Evolutionary conservation across 1,140 invertebrate species (phyloP).

Genomic region (Microplitis demolitor): DNA sequence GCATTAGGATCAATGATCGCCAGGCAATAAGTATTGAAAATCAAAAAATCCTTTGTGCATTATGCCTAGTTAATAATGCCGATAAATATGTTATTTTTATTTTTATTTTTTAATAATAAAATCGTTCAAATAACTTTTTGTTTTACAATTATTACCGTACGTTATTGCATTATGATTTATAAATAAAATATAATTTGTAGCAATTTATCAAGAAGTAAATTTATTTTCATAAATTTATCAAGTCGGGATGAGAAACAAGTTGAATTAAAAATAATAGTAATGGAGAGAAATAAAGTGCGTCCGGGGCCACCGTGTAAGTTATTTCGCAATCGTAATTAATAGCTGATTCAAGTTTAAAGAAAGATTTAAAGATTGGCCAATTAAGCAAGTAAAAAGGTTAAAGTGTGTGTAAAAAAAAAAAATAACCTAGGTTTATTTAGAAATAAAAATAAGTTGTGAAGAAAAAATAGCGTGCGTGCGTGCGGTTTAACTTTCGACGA

Average conservation of each 20-base stretch:
- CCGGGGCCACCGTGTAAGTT: not conserved
- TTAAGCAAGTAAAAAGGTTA: not conserved
- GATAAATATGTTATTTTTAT: not conserved
- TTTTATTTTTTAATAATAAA: too few species aligned
- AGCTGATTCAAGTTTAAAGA: not conserved
- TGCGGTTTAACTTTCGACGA: not conserved
- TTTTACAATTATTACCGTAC: too few species aligned
- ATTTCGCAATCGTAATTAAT: conserved; percentile 20
- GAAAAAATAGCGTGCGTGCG: not conserved
- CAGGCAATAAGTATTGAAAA: not conserved
- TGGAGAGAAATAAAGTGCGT: conserved; percentile 14
- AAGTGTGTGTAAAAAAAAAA: not conserved
- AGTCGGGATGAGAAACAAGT: not conserved
- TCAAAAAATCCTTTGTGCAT: not conserved
- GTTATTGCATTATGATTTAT: too few species aligned
- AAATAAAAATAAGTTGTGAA: not conserved
- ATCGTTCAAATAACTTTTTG: too few species aligned
- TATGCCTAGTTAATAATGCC: not conserved
- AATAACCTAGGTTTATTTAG: too few species aligned
- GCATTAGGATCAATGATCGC: conserved; percentile 12
- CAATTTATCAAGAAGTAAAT: not conserved
- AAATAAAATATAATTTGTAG: not conserved
- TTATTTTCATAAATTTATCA: not conserved
- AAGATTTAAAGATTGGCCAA: too few species aligned
- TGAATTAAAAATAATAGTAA: not conserved